Evolutionary conservation across 2,797 vertebrate genomes (phyloP), one percentile per base, ranked within the genome.

Genomic region (Hemibagrus guttatus): DNA sequence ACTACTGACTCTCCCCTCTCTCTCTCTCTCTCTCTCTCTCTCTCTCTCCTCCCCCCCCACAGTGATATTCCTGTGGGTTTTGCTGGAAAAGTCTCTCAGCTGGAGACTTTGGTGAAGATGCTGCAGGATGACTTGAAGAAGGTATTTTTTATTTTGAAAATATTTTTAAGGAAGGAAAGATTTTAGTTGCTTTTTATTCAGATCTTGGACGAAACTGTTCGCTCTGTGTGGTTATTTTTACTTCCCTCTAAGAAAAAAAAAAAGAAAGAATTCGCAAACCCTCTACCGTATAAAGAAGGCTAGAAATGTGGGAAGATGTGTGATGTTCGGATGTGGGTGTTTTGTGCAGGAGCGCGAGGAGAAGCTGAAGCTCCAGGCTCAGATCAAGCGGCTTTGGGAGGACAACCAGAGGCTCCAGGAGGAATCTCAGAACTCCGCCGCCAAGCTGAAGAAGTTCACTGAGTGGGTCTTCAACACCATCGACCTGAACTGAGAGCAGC

Each of bases 381-480:
- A 99, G 95, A 96, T 99, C 87, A 97, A 98, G 89, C 95, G 97
- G 88, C 94, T 99, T 84, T 96, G 98, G 86, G 98, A 99, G 89
- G 97, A 99, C 95, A 99, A 99, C 95, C 95, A 99, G 95, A 93
- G 98, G 79, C 96, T 99, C 89, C 97, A 98, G 92, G 98, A 99
- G 91, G 98, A 99, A 91, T 99, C 98, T 61, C 97, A 98, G 93
- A 98, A 96, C 2, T 98, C 98, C 0, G 97, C 98, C 0, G 96
- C 98, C 92, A 99, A 99, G 91, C 96, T 99, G 89, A 99, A 99
- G 95, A 99, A 99, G 93, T 99, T 99, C 95, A 99, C 98, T 0
- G 98, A 99, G 89, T 99, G 98, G 98, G 98, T 99, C 94, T 99
- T 99, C 94, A 99, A 99, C 94, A 99, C 98, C 90, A 99, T 99